Base-by-base conservation (phyloP, 2,888 invertebrate species). In the Eupeodes latifasciatus region DNA sequence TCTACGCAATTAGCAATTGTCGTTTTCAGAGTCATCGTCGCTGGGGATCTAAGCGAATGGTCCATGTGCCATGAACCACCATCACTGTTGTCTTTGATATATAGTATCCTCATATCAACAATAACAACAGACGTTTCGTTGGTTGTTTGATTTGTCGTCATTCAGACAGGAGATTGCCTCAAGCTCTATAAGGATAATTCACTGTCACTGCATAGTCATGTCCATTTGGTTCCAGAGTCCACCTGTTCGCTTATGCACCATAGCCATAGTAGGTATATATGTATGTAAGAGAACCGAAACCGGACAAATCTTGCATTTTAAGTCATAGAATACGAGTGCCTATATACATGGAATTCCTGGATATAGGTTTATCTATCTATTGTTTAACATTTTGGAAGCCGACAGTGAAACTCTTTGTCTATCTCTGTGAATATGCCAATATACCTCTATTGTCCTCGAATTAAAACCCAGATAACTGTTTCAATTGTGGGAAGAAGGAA, bases 91-190 rank as follows among this genome's bases (percentile, higher is more conserved):
- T 78, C 81, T 78, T 81, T 85, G 71, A 16, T 55, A 10, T 62
- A 10, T 62, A 10, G 67, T 16, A 14, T 61, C 53, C 61, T 57
- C 53, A 27, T 10, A 62, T 62, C 27, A 55, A 69, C 62, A 27
- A 27, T 51, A 19, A 14, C 53, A 40, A 40, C 40, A 40, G 9
- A 40, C 40, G 5, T 40, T 9, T 67, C n/a, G 44, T 53, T 53
- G 53, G 51, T 74, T 53, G 75, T 86, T 85, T 85, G 85, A 85
- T 85, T 78, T 78, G 78, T 62, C 67, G 74, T 85, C 82, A 47
- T 77, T 62, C 66, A 67, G 71, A 47, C 66, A 67, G 71, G 53
- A 79, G 71, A 87, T 78, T 55, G 86, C 86, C 61, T 53, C 76
- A 16, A 72, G 86, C 72, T 59, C 34, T 53, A 64, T 53, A 64